These are phyloP conservation scores for Neotoma lepida DNA, from an alignment of 2,113 vertebrate species.

Conservation along the genomic window DNA sequence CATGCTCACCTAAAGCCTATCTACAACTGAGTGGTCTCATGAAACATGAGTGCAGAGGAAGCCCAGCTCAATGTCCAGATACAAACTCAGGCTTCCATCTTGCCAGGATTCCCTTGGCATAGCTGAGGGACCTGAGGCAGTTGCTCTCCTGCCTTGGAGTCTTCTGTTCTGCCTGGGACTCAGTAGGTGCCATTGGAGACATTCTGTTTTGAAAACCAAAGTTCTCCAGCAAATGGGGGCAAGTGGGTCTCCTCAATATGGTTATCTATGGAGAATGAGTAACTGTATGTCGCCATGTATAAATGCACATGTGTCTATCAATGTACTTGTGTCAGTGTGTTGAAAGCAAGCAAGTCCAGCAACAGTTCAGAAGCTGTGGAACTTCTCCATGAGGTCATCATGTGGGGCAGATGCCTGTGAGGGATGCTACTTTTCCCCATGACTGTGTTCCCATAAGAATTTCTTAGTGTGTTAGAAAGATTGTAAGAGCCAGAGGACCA, in stretches of 20 bases:
- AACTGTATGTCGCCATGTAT: too few relatives aligned
- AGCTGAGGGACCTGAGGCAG: neutral
- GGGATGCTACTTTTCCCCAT: too few relatives aligned
- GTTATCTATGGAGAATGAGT: neutral
- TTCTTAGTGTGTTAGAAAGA: neutral
- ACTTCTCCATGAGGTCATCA: neutral
- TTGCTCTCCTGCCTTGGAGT: neutral
- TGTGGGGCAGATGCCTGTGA: neutral
- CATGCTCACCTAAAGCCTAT: neutral
- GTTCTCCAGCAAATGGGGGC: neutral
- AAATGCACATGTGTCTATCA: neutral
- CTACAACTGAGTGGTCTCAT: rapidly evolving
- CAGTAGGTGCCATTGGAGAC: too few relatives aligned
- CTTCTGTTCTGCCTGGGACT: too few relatives aligned
- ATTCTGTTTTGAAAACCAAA: neutral
- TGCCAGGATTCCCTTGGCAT: neutral
- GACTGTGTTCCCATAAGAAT: neutral
- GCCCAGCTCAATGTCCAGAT: too few relatives aligned
- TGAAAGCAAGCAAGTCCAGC: neutral
- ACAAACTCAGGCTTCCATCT: neutral
- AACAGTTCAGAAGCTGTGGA: neutral
- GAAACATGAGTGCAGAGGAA: neutral
- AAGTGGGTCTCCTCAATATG: neutral
- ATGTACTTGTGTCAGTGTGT: neutral
- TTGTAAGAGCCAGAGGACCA: neutral